Evolutionary conservation across 1,140 invertebrate genomes (phyloP).

Genomic region (Heliconius hewitsoni): DNA sequence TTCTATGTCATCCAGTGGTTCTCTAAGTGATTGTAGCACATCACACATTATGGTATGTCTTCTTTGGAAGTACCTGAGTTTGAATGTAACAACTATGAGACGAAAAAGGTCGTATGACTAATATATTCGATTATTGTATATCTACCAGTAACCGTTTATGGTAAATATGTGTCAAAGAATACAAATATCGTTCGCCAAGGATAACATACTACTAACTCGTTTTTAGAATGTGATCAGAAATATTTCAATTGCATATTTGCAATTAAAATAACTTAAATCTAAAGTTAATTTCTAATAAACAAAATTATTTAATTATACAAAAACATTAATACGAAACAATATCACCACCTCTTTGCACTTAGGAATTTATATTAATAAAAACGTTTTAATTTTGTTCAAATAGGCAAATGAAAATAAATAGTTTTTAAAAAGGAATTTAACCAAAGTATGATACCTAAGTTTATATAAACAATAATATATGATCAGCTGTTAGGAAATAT

Average conservation of each 20-base stretch:
- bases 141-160: constrained; percentile 40
- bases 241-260: background rate
- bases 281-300: background rate
- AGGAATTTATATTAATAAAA: background rate
- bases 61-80: constrained; percentile 15
- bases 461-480: constrained; percentile 13
- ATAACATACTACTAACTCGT: constrained; percentile 7
- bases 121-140: constrained; percentile 23
- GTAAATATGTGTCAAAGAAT: constrained; percentile 29
- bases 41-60: constrained; percentile 60
- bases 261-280: background rate
- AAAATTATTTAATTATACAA: no score
- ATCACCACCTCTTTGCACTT: background rate
- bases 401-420: background rate
- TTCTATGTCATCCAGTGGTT: constrained; percentile 55
- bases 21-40: constrained; percentile 53
- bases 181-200: constrained; percentile 41
- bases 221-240: background rate
- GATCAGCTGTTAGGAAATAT: constrained; percentile 7
- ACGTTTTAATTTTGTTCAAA: background rate
- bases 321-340: background rate
- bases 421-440: background rate
- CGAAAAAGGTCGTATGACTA: constrained; percentile 33
- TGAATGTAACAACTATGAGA: constrained; percentile 13
- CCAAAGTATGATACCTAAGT: background rate